phyloP scores from a whole-genome alignment of 2,797 vertebrate genomes.

The Dryobates pubescens region DNA sequence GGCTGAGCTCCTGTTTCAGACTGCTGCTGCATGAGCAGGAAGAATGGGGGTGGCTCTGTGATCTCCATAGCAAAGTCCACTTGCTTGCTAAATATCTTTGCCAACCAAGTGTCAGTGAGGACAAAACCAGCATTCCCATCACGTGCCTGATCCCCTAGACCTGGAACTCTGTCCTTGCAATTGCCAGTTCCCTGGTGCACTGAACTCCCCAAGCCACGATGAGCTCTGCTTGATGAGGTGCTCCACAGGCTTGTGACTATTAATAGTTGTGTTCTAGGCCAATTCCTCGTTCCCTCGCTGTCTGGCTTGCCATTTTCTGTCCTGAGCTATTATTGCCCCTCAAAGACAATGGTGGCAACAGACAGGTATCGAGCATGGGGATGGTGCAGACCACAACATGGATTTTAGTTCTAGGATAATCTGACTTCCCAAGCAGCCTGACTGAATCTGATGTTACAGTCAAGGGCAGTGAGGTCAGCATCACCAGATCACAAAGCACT shows the following conservation, averaged over 20 bases:
- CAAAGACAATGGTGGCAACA: background rate
- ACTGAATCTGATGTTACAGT: background rate
- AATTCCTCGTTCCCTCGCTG: background rate
- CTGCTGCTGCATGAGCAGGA: background rate
- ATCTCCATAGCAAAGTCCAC: background rate
- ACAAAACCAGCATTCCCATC: background rate
- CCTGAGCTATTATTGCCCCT: background rate
- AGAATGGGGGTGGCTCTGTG: background rate
- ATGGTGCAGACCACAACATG: accelerated
- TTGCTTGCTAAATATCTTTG: background rate
- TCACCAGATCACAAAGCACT: background rate
- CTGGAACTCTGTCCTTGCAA: background rate
- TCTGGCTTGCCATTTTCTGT: background rate
- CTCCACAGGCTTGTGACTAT: background rate
- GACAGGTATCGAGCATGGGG: accelerated
- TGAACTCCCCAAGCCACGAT: accelerated
- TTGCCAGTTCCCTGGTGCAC: accelerated
- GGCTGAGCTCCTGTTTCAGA: background rate
- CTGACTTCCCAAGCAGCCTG: background rate
- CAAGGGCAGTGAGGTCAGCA: accelerated
- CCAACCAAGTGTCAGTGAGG: background rate
- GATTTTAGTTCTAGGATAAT: background rate
- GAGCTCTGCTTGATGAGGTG: background rate
- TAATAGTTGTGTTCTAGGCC: background rate
- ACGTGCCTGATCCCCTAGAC: accelerated